Evolutionary conservation across 1,140 invertebrate species (phyloP).

Genomic region (Papilio machaon): DNA sequence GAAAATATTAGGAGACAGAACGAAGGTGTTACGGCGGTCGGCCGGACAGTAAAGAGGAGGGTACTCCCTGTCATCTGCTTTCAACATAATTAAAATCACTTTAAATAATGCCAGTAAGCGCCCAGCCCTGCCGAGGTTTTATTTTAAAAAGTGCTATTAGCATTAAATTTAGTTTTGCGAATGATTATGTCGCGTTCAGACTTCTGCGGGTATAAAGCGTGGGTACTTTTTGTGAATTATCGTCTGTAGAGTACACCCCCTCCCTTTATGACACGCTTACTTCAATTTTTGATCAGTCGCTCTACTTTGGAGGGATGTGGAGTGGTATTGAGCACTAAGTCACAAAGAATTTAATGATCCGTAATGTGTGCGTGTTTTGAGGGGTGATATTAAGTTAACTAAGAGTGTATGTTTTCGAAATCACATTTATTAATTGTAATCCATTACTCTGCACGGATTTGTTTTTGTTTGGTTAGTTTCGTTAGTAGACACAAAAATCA

Average conservation of each 20-base stretch:
- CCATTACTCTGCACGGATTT: background rate
- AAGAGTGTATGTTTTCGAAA: conserved; percentile 1
- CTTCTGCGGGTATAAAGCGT: conserved; percentile 66
- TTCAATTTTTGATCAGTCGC: conserved; percentile 67
- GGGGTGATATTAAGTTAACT: conserved; percentile 45
- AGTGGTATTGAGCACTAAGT: conserved; percentile 55
- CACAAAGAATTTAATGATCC: conserved; percentile 61
- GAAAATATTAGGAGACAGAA: conserved; percentile 56
- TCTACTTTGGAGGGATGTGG: conserved; percentile 52
- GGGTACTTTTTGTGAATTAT: conserved; percentile 80
- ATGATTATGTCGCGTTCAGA: conserved; percentile 78
- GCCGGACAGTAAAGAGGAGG: conserved; percentile 76
- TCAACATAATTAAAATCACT: conserved; percentile 81
- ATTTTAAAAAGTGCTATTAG: conserved; percentile 79
- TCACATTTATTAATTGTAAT: conserved; percentile 4
- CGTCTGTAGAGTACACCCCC: conserved; percentile 62
- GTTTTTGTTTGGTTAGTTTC: no score
- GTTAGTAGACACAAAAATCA: no score
- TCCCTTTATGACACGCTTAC: conserved; percentile 72
- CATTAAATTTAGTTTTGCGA: conserved; percentile 81
- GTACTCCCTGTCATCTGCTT: conserved; percentile 76
- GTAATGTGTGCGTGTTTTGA: conserved; percentile 56
- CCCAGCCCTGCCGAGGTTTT: conserved; percentile 72
- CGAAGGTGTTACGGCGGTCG: conserved; percentile 48
- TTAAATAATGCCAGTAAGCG: conserved; percentile 79